These are phyloP conservation scores for Heliconius congener DNA, from an alignment of 1,140 invertebrate genomes.

Conservation along the genomic window DNA sequence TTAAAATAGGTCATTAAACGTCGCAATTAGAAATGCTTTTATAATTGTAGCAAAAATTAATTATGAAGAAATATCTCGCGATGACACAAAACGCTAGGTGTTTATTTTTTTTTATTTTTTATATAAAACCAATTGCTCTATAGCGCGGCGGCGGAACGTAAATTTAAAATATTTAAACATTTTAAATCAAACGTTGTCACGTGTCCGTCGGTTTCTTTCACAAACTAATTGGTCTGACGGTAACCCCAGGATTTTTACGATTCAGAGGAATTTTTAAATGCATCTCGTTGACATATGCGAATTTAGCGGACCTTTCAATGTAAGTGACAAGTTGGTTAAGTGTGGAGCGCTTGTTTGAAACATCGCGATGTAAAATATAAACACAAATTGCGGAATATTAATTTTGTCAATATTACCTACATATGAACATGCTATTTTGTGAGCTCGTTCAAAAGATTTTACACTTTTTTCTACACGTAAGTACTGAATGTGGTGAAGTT, in stretches of 20 bases:
- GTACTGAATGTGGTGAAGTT: slow-evolving; percentile 15
- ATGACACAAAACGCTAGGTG: slow-evolving; percentile 8
- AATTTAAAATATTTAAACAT: slow-evolving; percentile 56
- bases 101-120: background rate
- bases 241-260: slow-evolving; percentile 62
- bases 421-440: slow-evolving; percentile 18
- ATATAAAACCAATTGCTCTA: slow-evolving; percentile 21
- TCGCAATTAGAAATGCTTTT: slow-evolving; percentile 15
- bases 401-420: slow-evolving; percentile 47
- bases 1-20: slow-evolving; percentile 33
- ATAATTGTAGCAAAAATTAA: slow-evolving; percentile 17
- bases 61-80: slow-evolving; percentile 12
- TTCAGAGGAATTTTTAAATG: slow-evolving; percentile 61
- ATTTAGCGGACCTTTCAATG: slow-evolving; percentile 59
- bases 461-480: slow-evolving; percentile 28
- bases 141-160: slow-evolving; percentile 25
- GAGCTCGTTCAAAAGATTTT: slow-evolving; percentile 32
- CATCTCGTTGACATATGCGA: slow-evolving; percentile 59
- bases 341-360: slow-evolving; percentile 31
- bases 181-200: slow-evolving; percentile 67
- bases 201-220: slow-evolving; percentile 71
- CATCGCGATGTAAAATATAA: slow-evolving; percentile 35
- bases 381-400: slow-evolving; percentile 33
- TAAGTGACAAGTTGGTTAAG: slow-evolving; percentile 54
- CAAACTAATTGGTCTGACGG: slow-evolving; percentile 76